These are phyloP conservation scores for Protonemura montana DNA, from an alignment of 2,888 invertebrate species.

Conservation along the genomic window DNA sequence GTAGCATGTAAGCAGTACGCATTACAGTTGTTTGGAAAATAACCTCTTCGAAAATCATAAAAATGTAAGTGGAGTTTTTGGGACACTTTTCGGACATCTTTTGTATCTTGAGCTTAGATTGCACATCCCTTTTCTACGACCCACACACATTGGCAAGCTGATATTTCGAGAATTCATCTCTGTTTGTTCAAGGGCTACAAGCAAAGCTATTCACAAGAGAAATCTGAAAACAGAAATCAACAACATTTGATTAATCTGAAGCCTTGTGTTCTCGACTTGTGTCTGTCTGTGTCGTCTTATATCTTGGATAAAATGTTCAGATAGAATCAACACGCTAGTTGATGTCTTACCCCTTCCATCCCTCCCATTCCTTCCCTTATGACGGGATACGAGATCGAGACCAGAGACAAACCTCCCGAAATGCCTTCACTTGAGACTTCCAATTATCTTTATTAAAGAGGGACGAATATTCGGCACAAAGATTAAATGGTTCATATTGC, in stretches of 20 bases:
- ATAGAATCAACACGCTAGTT: background rate
- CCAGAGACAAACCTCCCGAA: background rate
- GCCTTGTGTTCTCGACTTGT: background rate
- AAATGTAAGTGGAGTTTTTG: too few relatives aligned
- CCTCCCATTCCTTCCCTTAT: background rate
- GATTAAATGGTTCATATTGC: background rate
- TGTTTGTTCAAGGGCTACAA: background rate
- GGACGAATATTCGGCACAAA: background rate
- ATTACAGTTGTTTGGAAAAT: too few relatives aligned
- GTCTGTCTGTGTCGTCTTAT: background rate
- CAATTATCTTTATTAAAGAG: background rate
- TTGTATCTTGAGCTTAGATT: too few relatives aligned
- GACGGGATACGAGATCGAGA: background rate
- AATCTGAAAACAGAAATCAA: constrained; percentile 16
- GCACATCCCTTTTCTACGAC: too few relatives aligned
- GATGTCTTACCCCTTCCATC: background rate
- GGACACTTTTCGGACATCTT: too few relatives aligned
- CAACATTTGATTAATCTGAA: constrained; percentile 26
- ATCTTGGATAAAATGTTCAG: background rate
- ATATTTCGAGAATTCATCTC: too few relatives aligned
- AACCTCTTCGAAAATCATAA: too few relatives aligned
- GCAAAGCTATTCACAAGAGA: constrained; percentile 21
- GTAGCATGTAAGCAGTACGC: too few relatives aligned
- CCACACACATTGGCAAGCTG: too few relatives aligned
- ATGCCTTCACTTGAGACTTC: background rate